These are phyloP conservation scores for Carcina quercana DNA, from an alignment of 2,888 invertebrate species.

Conservation along the genomic window DNA sequence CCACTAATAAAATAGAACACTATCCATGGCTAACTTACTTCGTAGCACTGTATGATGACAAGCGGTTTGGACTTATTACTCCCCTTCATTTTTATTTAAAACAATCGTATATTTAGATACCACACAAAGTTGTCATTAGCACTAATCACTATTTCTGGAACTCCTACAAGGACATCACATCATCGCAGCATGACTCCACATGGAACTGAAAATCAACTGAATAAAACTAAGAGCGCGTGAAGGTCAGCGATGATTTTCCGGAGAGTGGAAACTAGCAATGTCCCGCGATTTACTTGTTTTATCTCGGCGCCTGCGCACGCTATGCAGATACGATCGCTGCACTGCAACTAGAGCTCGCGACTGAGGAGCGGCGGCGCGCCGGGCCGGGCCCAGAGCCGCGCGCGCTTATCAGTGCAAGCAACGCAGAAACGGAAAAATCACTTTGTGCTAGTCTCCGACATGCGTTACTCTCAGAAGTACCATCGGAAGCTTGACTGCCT, in stretches of 20 bases:
- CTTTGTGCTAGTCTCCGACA: background rate
- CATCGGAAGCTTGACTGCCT: background rate
- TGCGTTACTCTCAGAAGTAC: background rate
- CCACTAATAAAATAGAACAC: constrained; percentile 28
- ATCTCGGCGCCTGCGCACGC: too few relatives aligned
- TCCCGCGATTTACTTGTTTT: constrained; percentile 4
- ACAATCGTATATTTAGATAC: background rate
- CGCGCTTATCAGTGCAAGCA: constrained; percentile 11
- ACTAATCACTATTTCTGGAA: background rate
- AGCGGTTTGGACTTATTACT: constrained; percentile 61
- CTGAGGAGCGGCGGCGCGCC: constrained; percentile 3
- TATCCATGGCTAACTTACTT: constrained; percentile 60
- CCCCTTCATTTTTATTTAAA: constrained; percentile 44
- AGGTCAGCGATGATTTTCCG: constrained; percentile 54
- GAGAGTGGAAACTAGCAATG: constrained; percentile 41
- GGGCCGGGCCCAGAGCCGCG: constrained; percentile 7
- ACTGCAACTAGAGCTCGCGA: constrained; percentile 31
- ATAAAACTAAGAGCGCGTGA: constrained; percentile 39
- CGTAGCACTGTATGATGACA: constrained; percentile 75
- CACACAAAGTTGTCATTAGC: background rate
- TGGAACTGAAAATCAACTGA: constrained; percentile 15
- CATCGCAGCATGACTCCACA: background rate
- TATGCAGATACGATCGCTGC: constrained; percentile 21
- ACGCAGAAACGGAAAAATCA: constrained; percentile 6
- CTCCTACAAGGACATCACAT: too few relatives aligned